These are phyloP conservation scores for Meiosimyza decipiens DNA, from an alignment of 2,888 invertebrate genomes.

Conservation along the genomic window DNA sequence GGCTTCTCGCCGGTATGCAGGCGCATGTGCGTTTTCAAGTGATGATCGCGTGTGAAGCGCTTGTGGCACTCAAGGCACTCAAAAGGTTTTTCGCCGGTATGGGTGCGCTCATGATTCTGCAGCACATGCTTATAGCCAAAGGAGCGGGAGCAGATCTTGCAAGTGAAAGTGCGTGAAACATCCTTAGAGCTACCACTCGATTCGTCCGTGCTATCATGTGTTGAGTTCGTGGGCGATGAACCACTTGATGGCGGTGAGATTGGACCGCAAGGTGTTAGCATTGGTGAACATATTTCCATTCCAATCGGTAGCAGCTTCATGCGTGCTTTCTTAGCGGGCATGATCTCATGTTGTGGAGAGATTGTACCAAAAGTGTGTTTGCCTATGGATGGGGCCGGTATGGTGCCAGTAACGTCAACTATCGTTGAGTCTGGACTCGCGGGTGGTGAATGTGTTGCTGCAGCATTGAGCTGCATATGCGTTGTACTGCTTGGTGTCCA, in stretches of 20 bases:
- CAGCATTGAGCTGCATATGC: conserved; percentile 44
- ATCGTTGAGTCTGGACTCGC: conserved; percentile 58
- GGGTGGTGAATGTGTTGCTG: conserved; percentile 60
- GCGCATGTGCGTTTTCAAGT: conserved; percentile 91
- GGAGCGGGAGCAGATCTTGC: conserved; percentile 86
- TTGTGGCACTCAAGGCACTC: conserved; percentile 93
- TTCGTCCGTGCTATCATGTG: conserved; percentile 48
- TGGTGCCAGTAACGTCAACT: conserved; percentile 25
- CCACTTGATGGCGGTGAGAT: conserved; percentile 71
- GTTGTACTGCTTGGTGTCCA: conserved; percentile 53
- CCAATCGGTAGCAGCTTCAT: conserved; percentile 61
- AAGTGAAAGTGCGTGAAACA: conserved; percentile 81
- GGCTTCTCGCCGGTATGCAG: conserved; percentile 94
- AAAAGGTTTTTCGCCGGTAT: conserved; percentile 95
- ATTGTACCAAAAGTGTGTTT: conserved; percentile 48
- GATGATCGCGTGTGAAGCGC: conserved; percentile 92
- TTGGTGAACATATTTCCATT: conserved; percentile 56
- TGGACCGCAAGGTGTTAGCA: conserved; percentile 61
- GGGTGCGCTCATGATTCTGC: conserved; percentile 94
- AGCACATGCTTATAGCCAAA: conserved; percentile 95
- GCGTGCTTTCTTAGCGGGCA: conserved; percentile 60
- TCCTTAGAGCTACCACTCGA: conserved; percentile 60
- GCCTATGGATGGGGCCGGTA: conserved; percentile 36
- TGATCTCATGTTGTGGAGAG: conserved; percentile 52
- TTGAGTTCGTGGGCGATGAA: conserved; percentile 68